A percentile compares a stretch with the other conserved stretches of the same genome.
These are phyloP conservation scores for Athalia circularis DNA, from an alignment of 2,888 invertebrate species.

Conservation along the genomic window DNA sequence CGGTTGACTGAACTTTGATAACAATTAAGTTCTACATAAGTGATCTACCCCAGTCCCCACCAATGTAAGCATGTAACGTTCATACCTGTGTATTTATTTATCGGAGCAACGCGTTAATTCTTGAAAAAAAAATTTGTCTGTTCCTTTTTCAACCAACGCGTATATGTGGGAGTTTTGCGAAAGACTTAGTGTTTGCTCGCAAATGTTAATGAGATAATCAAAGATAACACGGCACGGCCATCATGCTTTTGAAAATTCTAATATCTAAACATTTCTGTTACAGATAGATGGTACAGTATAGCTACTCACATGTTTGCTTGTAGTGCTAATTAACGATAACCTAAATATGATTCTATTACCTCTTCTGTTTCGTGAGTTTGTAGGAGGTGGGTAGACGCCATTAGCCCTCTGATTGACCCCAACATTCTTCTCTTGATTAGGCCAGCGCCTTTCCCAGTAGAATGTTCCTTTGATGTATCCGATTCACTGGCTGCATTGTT, in stretches of 20 bases:
- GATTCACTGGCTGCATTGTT: slow-evolving; percentile 43
- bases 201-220: slow-evolving; percentile 23
- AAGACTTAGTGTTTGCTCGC: slow-evolving; percentile 14
- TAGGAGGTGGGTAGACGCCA: slow-evolving; percentile 70
- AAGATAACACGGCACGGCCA: slow-evolving; percentile 2
- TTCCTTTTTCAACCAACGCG: too few relatives aligned
- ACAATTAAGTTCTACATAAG: slow-evolving; percentile 35
- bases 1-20: slow-evolving; percentile 39
- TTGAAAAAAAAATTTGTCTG: too few relatives aligned
- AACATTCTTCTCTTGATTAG: slow-evolving; percentile 70
- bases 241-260: slow-evolving; percentile 1
- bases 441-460: slow-evolving; percentile 49
- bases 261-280: background rate
- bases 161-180: background rate
- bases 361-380: slow-evolving; percentile 67
- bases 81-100: background rate
- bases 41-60: slow-evolving; percentile 15
- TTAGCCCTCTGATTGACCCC: slow-evolving; percentile 70
- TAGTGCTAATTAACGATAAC: slow-evolving; percentile 30
- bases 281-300: too few relatives aligned
- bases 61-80: background rate
- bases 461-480: slow-evolving; percentile 29
- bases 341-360: slow-evolving; percentile 57
- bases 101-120: too few relatives aligned
- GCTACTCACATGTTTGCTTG: background rate